These are phyloP conservation scores for Ormyrus pomaceus DNA, from an alignment of 2,888 invertebrate genomes.

Conservation along the genomic window DNA sequence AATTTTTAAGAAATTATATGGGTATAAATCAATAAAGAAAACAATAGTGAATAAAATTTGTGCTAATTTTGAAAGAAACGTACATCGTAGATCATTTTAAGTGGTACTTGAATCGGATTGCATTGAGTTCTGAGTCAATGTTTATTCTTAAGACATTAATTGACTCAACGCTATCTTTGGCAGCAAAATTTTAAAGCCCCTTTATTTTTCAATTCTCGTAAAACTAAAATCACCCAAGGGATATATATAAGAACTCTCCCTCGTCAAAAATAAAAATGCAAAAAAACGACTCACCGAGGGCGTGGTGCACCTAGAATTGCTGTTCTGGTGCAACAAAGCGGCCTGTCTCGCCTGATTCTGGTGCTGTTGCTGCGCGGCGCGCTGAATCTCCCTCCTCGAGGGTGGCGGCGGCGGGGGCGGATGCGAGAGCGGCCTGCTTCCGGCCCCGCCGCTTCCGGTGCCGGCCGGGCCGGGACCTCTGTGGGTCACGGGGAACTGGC, in stretches of 20 bases:
- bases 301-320: conserved; percentile 65
- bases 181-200: too few relatives aligned
- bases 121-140: too few relatives aligned
- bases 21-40: background rate
- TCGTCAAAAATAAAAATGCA: too few relatives aligned
- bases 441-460: conserved; percentile 55
- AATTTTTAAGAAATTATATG: background rate
- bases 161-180: too few relatives aligned
- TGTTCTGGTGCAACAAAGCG: conserved; percentile 57
- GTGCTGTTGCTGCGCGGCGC: conserved; percentile 60
- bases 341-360: conserved; percentile 49
- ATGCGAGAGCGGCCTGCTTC: conserved; percentile 69
- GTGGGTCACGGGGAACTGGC: conserved; percentile 69
- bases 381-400: conserved; percentile 66
- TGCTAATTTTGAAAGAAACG: too few relatives aligned
- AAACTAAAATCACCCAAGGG: too few relatives aligned
- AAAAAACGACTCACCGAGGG: conserved; percentile 71
- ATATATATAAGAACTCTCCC: too few relatives aligned
- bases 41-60: background rate
- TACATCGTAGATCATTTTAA: too few relatives aligned
- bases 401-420: conserved; percentile 71
- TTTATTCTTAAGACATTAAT: too few relatives aligned
- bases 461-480: background rate
- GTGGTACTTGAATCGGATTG: too few relatives aligned
- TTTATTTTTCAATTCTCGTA: too few relatives aligned